Evolutionary conservation across 2,888 invertebrate species (phyloP), one percentile per base, ranked within the genome.

Genomic region (Zele albiditarsus): DNA sequence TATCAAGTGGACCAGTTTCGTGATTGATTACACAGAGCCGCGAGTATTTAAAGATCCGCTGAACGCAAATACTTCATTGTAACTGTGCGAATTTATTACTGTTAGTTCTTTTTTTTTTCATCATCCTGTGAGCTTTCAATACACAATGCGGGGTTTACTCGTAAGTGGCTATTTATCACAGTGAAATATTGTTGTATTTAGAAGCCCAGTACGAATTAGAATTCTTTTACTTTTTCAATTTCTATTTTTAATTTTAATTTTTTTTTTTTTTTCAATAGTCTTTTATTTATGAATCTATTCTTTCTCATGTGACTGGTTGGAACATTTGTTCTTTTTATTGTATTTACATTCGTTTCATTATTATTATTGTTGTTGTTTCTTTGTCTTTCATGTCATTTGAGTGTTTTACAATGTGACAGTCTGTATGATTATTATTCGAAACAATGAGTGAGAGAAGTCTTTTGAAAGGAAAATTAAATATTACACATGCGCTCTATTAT

Each of bases 1-100:
- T 60, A 70, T 23, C 46, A 67, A 75, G 75, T 75, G 75, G 33
- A 60, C 28, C 25, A 67, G 71, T 71, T 75, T 25, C 25, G 66
- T 31, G 53, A 68, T 68, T 68, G 31, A 31, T 63, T 63, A n/a
- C 46, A 25, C 25, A 16, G 42, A 42, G 10, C 25, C 23, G 58
- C 23, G 58, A 27, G n/a, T 28, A 25, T 12, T 42, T 38, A 28
- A 31, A 46, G 62, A 31, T 20, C 16, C 12, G 16, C 23, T 63
- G 2, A 25, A 38, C 5, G 12, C 38, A 38, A 38, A 38, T 38
- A 38, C 10, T 38, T 38, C 12, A 38, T 31, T 31, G 27, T 58
- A 49, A 28, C 57, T 65, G 28, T 38, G 42, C 28, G 38, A 42
- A 33, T 25, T 53, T 67, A 46, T 20, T 58, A 71, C 68, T 49